Percentiles rank a stretch among this genome's conserved stretches.
These are phyloP conservation scores for Disparrhopalites patrizii DNA, from an alignment of 2,888 invertebrate genomes.

Conservation along the genomic window DNA sequence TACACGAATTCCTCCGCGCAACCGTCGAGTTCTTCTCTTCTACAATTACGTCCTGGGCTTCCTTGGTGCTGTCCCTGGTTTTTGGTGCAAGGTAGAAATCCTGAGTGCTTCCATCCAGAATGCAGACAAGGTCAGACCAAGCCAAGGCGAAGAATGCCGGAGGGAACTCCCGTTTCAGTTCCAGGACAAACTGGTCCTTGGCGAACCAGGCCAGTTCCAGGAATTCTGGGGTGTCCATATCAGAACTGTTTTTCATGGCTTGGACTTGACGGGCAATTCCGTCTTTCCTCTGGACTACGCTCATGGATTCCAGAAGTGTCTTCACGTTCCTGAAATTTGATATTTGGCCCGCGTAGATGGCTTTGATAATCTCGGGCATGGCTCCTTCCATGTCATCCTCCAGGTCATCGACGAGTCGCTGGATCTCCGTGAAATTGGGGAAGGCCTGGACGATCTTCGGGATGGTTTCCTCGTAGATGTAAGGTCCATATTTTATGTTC, in stretches of 20 bases:
- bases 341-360: background rate
- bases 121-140: background rate
- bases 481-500: too few species aligned
- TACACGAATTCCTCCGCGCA: background rate
- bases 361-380: background rate
- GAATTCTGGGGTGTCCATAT: background rate
- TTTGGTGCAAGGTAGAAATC: background rate
- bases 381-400: background rate
- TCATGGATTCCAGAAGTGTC: background rate
- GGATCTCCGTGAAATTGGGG: too few species aligned
- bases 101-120: background rate
- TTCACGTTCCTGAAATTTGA: background rate
- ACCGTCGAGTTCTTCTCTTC: background rate
- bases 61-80: background rate
- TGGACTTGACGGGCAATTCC: background rate
- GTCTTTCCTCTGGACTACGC: background rate
- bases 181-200: background rate
- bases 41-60: background rate
- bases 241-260: background rate
- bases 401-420: background rate
- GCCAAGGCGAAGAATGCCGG: background rate
- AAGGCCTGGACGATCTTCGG: too few species aligned
- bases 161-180: background rate
- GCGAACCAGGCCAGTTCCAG: background rate
- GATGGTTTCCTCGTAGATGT: too few species aligned